Evolutionary conservation across 2,797 vertebrate genomes (phyloP).

Genomic region (Notolabrus celidotus): DNA sequence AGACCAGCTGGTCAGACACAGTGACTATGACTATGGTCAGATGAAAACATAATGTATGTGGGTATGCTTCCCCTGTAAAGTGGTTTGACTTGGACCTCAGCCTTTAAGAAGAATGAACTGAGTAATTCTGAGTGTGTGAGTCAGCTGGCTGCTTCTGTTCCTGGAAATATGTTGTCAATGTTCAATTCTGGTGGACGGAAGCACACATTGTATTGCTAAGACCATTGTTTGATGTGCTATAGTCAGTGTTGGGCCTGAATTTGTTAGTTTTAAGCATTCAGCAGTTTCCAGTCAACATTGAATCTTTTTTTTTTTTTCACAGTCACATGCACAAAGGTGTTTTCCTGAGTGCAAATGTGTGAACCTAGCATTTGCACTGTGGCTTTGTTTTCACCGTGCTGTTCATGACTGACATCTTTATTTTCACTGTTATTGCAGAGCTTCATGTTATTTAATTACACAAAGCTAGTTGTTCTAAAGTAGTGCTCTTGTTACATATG

Average conservation of each 20-base stretch:
- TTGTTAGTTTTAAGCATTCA: too few relatives aligned
- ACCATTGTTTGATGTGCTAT: background rate
- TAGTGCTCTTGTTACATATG: too few relatives aligned
- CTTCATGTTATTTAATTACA: too few relatives aligned
- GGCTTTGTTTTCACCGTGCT: background rate
- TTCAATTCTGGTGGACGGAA: background rate
- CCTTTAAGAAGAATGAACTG: background rate
- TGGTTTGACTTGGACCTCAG: conserved; percentile 7
- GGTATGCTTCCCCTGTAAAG: background rate
- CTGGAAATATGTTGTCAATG: conserved; percentile 12
- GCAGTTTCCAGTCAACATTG: too few relatives aligned
- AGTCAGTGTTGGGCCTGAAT: too few relatives aligned
- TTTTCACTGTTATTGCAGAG: too few relatives aligned
- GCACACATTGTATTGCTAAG: conserved; percentile 1
- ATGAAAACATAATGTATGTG: conserved; percentile 5
- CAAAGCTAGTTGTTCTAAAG: too few relatives aligned
- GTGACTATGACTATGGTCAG: background rate
- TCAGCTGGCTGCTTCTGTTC: conserved; percentile 12
- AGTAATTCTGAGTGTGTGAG: background rate
- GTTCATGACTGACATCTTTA: background rate
- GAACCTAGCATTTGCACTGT: conserved; percentile 3
- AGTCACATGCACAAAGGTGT: background rate
- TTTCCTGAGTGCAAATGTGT: background rate
- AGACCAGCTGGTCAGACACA: conserved; percentile 15
- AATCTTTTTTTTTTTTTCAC: background rate